Conservation (phyloP, 2,113 vertebrate species). For the Xenopus borealis region DNA sequence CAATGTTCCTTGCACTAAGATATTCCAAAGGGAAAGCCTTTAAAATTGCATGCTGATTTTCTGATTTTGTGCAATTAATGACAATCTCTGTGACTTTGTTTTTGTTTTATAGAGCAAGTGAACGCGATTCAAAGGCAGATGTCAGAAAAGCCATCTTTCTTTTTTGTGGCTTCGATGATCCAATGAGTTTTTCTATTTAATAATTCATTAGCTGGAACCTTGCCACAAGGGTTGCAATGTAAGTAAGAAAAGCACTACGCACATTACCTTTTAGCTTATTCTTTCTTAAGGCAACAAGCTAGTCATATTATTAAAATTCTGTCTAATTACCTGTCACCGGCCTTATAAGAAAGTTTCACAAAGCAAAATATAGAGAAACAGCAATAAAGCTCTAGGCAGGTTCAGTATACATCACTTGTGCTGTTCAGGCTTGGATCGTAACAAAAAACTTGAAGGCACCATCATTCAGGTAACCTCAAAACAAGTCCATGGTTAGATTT, state of each 20-base stretch:
- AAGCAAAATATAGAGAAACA: not conserved
- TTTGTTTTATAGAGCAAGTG: conserved; percentile 40
- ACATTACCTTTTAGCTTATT: conserved; percentile 38
- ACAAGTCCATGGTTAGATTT: not conserved
- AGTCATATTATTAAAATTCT: conserved; percentile 21
- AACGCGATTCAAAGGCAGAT: conserved; percentile 21
- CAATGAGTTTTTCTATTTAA: conserved; percentile 31
- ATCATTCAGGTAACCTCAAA: not conserved
- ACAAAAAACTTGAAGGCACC: not conserved
- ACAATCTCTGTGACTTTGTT: conserved; percentile 41
- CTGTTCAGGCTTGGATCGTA: not conserved
- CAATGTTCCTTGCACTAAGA: not conserved
- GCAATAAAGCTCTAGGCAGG: not conserved
- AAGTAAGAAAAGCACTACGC: conserved; percentile 2
- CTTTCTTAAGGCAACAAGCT: conserved; percentile 32
- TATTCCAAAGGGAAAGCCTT: conserved; percentile 21
- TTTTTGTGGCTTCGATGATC: conserved; percentile 11
- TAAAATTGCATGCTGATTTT: conserved; percentile 26
- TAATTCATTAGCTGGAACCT: conserved; percentile 39
- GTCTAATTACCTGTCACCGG: conserved; percentile 37
- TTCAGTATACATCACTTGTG: not conserved
- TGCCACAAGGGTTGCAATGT: conserved; percentile 34
- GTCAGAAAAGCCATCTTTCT: conserved; percentile 36
- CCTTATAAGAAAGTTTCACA: conserved; percentile 5
- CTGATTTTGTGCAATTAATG: conserved; percentile 30